Base-by-base conservation (phyloP, 2,888 invertebrate genomes). In the Macrophya alboannulata region DNA sequence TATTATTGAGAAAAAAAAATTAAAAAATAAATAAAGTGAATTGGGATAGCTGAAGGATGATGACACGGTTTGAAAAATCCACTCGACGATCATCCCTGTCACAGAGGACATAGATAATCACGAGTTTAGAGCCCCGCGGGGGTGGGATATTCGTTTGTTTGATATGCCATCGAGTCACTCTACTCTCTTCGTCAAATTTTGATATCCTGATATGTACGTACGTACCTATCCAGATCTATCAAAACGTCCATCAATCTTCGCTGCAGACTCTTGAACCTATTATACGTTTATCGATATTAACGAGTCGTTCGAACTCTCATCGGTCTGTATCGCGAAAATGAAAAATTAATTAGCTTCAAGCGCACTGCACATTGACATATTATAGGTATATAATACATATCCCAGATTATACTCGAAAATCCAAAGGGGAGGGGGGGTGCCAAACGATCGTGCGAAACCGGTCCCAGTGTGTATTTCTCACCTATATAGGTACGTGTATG, bases 151-250 rank as follows among this genome's bases (percentile, higher is more conserved):
- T 48, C 9, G 48, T 62, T 62, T 21, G 62, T 62, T 62, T 10
- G 62, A 62, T 25, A 62, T 10, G 12, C 62, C 12, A 62, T 62
- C 62, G 12, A 62, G 62, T 62, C 25, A 25, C 62, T 62, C n/a
- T n/a, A n/a, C n/a, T n/a, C n/a, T n/a, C 62, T 62, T 25, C 62
- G 62, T 62, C 62, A 62, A 62, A 62, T 12, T 62, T 25, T 62
- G 25, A 62, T 62, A 62, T 59, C 59, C 21, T 10, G 59, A 59
- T 59, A n/a, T n/a, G n/a, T n/a, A n/a, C n/a, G 21, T 59, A 9
- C 25, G 3, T 31, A 31, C 31, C 9, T 59, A 9, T 10, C 62
- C 62, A 62, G 25, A 62, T 62, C 62, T 62, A 25, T 62, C 62
- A 62, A 62, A 55, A 62, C 9, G 62, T 62, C 62, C 9, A 62